Percentiles rank a stretch among this genome's conserved stretches.
Evolutionary conservation across 2,888 invertebrate genomes (phyloP).

Genomic region (Melipona bicolor): DNA sequence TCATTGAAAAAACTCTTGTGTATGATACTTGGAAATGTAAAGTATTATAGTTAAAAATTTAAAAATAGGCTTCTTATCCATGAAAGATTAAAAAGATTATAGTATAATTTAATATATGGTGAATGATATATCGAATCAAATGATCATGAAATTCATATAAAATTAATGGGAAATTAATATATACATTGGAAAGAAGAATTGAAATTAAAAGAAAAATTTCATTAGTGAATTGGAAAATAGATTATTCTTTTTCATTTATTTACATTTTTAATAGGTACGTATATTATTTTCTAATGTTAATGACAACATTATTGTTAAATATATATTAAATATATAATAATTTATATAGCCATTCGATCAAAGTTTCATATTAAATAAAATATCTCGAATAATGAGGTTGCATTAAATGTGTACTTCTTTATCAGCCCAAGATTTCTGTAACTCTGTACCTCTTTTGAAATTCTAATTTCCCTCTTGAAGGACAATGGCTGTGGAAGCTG

Average conservation of each 20-base stretch:
- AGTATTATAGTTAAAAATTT: too few species aligned
- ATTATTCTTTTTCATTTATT: neutral
- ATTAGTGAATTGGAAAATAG: neutral
- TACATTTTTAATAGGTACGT: neutral
- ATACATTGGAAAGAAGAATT: neutral
- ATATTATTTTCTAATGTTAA: neutral
- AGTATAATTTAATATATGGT: too few species aligned
- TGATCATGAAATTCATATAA: neutral
- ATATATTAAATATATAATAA: neutral
- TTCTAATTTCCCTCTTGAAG: conserved; percentile 6
- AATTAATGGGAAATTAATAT: neutral
- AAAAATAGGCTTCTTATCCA: too few species aligned
- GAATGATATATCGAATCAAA: too few species aligned
- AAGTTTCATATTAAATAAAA: neutral
- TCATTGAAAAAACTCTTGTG: too few species aligned
- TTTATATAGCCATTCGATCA: neutral
- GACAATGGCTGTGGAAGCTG: neutral
- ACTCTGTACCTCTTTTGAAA: conserved; percentile 4
- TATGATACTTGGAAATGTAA: too few species aligned
- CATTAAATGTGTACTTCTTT: neutral
- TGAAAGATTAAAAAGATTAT: too few species aligned
- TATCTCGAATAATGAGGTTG: neutral
- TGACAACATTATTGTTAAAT: neutral
- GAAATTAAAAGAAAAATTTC: neutral
- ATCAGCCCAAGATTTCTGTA: neutral